These are phyloP conservation scores for Tiphia femorata DNA, from an alignment of 2,888 invertebrate genomes.

Conservation along the genomic window DNA sequence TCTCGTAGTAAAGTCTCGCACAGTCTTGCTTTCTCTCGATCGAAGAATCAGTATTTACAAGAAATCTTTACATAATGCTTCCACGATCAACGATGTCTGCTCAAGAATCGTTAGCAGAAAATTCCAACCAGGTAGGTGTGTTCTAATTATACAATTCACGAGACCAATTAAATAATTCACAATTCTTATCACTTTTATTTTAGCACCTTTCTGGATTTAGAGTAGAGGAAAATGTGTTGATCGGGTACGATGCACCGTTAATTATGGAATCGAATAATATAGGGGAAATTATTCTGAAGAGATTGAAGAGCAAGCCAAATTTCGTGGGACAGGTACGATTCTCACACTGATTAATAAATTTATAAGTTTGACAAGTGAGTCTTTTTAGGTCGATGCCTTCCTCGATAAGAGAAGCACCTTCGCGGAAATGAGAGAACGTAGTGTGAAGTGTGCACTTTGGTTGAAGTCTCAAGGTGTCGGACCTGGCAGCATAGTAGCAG, in stretches of 20 bases:
- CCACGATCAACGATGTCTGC: no score
- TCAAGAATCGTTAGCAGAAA: no score
- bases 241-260: not conserved
- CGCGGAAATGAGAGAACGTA: constrained; percentile 41
- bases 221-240: not conserved
- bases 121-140: no score
- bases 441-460: constrained; percentile 54
- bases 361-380: not conserved
- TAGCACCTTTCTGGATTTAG: no score
- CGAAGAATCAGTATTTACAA: no score
- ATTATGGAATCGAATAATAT: not conserved
- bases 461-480: constrained; percentile 40
- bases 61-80: no score
- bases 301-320: not conserved
- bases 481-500: constrained; percentile 40
- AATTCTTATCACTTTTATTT: no score
- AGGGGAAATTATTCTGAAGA: not conserved
- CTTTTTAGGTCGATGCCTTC: constrained; percentile 41
- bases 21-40: no score
- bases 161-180: no score
- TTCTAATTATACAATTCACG: no score
- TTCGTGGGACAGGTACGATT: constrained; percentile 15
- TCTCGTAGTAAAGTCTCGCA: no score
- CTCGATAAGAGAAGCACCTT: constrained; percentile 41
- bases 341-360: not conserved